Evolutionary conservation across 92 coral and sea anemone species (phyloP).

Genomic region (Palythoa heliodiscus): DNA sequence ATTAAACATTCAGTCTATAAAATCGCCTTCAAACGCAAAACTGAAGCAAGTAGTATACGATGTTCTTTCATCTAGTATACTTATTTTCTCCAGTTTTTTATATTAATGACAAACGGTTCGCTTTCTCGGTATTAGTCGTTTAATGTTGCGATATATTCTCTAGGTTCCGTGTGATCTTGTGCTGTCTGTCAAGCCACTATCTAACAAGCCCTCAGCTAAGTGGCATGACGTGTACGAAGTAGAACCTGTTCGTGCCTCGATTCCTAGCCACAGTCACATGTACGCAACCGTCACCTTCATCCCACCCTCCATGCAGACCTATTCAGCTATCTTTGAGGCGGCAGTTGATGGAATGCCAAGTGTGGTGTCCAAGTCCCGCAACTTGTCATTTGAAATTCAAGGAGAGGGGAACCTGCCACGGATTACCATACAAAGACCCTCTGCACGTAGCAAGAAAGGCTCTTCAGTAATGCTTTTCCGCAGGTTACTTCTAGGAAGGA

Average conservation of each 20-base stretch:
- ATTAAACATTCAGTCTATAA: too few relatives aligned
- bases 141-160: background rate
- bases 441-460: conserved; percentile 93
- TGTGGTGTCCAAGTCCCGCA: conserved; percentile 92
- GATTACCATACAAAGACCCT: conserved; percentile 81
- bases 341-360: conserved; percentile 99
- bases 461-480: conserved; percentile 84
- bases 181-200: conserved; percentile 91
- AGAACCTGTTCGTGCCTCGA: conserved; percentile 90
- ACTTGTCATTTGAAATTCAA: conserved; percentile 92
- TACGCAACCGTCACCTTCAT: conserved; percentile 89
- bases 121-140: background rate
- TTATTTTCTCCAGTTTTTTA: background rate
- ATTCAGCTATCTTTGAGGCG: conserved; percentile 89
- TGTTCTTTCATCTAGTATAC: too few relatives aligned
- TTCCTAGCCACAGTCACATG: conserved; percentile 88
- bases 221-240: conserved; percentile 99
- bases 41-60: too few relatives aligned
- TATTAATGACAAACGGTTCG: background rate
- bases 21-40: too few relatives aligned
- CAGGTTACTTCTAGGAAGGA: conserved; percentile 87
- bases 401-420: conserved; percentile 99
- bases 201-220: conserved; percentile 94
- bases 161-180: conserved; percentile 96
- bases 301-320: conserved; percentile 98